Evolutionary conservation across 1,140 invertebrate species (phyloP), one percentile per base, ranked within the genome.

Genomic region (Leptinotarsa undecemlineata): DNA sequence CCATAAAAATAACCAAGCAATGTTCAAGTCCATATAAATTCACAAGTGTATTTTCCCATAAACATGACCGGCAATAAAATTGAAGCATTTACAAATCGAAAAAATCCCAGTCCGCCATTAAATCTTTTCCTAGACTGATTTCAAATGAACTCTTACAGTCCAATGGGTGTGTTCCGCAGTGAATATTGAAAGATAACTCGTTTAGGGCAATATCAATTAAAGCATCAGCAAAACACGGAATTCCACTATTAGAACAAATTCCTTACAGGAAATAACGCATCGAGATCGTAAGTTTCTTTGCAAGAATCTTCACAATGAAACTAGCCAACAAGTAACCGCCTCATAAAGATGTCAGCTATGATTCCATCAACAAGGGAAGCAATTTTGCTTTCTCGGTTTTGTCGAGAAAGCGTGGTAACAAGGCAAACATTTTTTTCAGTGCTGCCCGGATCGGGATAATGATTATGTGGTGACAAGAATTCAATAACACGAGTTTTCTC

Each of bases 241-340:
- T 67, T 67, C 42, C 64, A 67, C 64, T 67, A 67, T 26, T 67
- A 67, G 64, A 67, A 67, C 64, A 67, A 42, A 67, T 67, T 42
- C 64, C 63, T 21, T 64, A 21, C 64, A 42, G 19, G 64, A 67
- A 67, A 67, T 67, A 26, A 67, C 64, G 42, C 26, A 42, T 17
- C 64, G 23, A 67, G 19, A 13, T 67, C 23, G 64, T 42, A 67
- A 26, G 64, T 67, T 67, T 67, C 64, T 33, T 67, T 26, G 17
- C 64, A 42, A 67, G 64, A 67, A 67, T 67, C 15, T 17, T 23
- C 26, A 42, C 64, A 21, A 23, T 67, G 42, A 26, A 67, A 67
- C 64, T 23, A 26, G 8, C 26, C 64, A 42, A 14, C 19, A 23
- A 67, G 21, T 57, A 23, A 67, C 20, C 23, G 15, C 17, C 17